Conservation (phyloP, 2,888 invertebrate species). For the Tetranychus piercei region DNA sequence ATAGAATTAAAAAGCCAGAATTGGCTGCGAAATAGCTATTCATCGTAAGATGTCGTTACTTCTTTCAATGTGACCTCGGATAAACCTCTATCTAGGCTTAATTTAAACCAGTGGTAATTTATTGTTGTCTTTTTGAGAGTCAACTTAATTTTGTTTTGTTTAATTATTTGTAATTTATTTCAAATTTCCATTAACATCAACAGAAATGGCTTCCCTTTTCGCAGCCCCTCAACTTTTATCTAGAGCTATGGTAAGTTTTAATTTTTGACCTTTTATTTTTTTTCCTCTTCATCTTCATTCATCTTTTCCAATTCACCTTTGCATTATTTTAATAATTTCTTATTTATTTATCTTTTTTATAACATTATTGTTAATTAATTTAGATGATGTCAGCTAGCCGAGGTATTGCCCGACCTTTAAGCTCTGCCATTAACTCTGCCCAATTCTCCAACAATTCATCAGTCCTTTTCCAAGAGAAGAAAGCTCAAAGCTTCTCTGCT, state of each 20-base stretch:
- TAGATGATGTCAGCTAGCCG: neutral
- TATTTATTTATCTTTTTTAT: neutral
- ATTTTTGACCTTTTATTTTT: neutral
- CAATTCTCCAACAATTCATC: neutral
- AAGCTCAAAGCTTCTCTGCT: neutral
- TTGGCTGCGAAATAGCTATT: no score
- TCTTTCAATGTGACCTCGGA: no score
- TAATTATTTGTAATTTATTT: neutral
- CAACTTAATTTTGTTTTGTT: no score
- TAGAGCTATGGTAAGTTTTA: slow-evolving; percentile 9
- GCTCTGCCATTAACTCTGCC: neutral
- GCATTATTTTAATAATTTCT: neutral
- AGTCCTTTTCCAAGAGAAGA: neutral
- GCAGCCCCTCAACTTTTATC: neutral
- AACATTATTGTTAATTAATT: neutral
- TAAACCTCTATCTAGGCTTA: no score
- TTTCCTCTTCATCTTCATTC: neutral
- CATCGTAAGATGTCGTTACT: no score
- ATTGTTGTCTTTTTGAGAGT: no score
- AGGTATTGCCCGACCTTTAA: slow-evolving; percentile 1
- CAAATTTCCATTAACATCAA: neutral
- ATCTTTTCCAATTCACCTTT: neutral
- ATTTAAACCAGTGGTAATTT: no score
- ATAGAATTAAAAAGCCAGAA: no score
- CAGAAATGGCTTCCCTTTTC: neutral